phyloP scores from a whole-genome alignment of 2,888 invertebrate genomes.

The Agrilus mali region DNA sequence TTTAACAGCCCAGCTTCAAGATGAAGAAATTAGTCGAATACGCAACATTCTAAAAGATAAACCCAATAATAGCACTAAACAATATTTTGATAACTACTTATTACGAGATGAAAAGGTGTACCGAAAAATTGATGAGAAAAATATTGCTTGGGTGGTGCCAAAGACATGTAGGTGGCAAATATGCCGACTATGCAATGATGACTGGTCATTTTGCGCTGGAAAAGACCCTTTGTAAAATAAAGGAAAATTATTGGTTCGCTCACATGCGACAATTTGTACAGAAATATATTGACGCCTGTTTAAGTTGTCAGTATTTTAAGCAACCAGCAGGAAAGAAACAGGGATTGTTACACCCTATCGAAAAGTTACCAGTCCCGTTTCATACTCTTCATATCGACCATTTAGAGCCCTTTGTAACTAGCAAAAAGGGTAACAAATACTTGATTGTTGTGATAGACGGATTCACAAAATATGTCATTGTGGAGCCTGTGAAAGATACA shows the following conservation, averaged over 20 bases:
- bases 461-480: too few species aligned
- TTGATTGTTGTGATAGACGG: slow-evolving; percentile 1
- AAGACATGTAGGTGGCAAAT: slow-evolving; percentile 11
- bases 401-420: slow-evolving; percentile 5
- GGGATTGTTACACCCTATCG: too few species aligned
- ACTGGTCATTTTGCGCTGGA: slow-evolving; percentile 4
- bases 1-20: slow-evolving; percentile 13
- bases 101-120: slow-evolving; percentile 11
- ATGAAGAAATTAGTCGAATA: slow-evolving; percentile 11
- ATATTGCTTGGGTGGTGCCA: slow-evolving; percentile 12
- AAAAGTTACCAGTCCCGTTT: background rate
- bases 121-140: slow-evolving; percentile 8
- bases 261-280: slow-evolving; percentile 4
- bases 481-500: too few species aligned
- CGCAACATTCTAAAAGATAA: slow-evolving; percentile 8
- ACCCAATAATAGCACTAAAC: background rate
- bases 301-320: slow-evolving; percentile 5
- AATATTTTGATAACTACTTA: slow-evolving; percentile 3
- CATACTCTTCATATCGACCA: slow-evolving; percentile 4
- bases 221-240: slow-evolving; percentile 1
- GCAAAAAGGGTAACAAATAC: background rate
- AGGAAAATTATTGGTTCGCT: slow-evolving; percentile 5
- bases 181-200: slow-evolving; percentile 3
- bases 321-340: background rate
- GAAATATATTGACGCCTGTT: slow-evolving; percentile 5